Evolutionary conservation across 1,140 invertebrate species (phyloP).

Genomic region (Manduca sexta): DNA sequence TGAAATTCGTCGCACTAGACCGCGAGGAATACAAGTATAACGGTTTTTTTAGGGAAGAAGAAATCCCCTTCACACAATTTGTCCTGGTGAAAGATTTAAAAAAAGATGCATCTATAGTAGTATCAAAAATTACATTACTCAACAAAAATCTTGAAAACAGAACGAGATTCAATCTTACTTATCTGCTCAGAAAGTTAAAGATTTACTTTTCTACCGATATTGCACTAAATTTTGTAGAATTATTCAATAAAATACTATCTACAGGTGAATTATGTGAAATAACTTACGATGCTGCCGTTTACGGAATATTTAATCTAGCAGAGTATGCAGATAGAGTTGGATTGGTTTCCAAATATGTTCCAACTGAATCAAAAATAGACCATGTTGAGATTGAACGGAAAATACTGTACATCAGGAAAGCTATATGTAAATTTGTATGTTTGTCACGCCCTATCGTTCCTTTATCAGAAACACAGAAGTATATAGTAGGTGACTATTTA

Average conservation of each 20-base stretch:
- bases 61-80: conserved; percentile 15
- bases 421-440: no score
- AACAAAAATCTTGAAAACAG: not conserved
- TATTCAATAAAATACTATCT: conserved; percentile 19
- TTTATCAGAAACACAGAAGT: no score
- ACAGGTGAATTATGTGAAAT: conserved; percentile 4
- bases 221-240: conserved; percentile 22
- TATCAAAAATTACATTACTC: conserved; percentile 19
- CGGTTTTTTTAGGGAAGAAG: conserved; percentile 11
- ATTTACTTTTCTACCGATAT: conserved; percentile 48
- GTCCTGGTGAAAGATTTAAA: conserved; percentile 31
- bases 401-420: no score
- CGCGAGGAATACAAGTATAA: conserved; percentile 17
- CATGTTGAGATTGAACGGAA: no score
- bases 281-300: conserved; percentile 13
- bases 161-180: conserved; percentile 10
- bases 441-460: no score
- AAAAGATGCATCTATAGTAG: conserved; percentile 25
- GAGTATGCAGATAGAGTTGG: no score
- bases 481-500: no score
- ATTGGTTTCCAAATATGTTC: no score
- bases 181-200: conserved; percentile 35
- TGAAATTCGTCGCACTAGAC: conserved; percentile 27
- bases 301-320: conserved; percentile 42
- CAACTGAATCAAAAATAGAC: no score